phyloP scores from a whole-genome alignment of 1,140 invertebrate species.

The Lerema accius region DNA sequence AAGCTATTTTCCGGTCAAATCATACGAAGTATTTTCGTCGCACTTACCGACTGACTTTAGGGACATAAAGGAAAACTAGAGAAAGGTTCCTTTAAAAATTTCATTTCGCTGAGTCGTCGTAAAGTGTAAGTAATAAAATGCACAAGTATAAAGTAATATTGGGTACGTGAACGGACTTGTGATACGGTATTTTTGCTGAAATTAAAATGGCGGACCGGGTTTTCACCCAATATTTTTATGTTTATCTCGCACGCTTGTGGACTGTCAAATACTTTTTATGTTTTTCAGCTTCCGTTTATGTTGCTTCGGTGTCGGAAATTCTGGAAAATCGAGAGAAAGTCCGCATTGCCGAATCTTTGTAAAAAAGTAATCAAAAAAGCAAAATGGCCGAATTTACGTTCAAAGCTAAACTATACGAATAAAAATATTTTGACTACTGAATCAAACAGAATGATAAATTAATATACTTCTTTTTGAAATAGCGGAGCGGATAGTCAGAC shows the following conservation, averaged over 20 bases:
- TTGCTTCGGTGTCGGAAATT: neutral
- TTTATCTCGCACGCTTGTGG: constrained; percentile 3
- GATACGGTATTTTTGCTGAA: constrained; percentile 17
- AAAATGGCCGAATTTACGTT: too few relatives aligned
- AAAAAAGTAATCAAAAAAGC: too few relatives aligned
- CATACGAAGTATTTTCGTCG: too few relatives aligned
- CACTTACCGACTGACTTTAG: neutral
- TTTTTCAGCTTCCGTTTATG: constrained; percentile 5
- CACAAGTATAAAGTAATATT: constrained; percentile 23
- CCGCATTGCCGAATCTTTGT: too few relatives aligned
- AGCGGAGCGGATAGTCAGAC: too few relatives aligned
- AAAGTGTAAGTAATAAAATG: constrained; percentile 29
- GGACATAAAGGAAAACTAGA: neutral
- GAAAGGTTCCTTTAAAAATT: constrained; percentile 15
- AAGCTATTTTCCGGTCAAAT: too few relatives aligned
- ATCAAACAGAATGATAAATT: too few relatives aligned
- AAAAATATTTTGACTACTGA: too few relatives aligned
- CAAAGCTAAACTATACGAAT: too few relatives aligned
- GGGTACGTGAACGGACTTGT: constrained; percentile 17
- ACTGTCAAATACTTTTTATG: constrained; percentile 16
- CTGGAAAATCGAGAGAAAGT: neutral
- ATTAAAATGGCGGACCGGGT: constrained; percentile 19
- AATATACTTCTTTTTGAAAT: too few relatives aligned
- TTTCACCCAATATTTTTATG: constrained; percentile 16
- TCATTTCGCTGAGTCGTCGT: constrained; percentile 23